Evolutionary conservation across 1,140 invertebrate genomes (phyloP), one percentile per base, ranked within the genome.

Genomic region (Hylaeus anthracinus): DNA sequence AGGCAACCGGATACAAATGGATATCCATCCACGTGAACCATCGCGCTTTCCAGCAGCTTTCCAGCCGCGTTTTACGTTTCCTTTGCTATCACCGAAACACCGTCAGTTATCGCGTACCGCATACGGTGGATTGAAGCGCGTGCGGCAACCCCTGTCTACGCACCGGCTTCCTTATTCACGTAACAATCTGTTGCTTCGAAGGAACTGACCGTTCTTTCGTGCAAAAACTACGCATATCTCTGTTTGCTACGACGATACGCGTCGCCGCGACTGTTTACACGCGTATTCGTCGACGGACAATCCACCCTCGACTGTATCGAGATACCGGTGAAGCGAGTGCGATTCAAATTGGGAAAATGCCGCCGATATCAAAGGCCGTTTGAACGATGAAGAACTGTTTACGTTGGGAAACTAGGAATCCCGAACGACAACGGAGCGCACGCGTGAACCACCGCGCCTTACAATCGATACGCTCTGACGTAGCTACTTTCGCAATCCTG

Each of bases 1-100:
- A 97, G 95, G 69, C 96, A 96, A 86, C 94, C 94, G 86, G 95
- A 93, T 70, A 72, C n/a, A 56, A 94, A 94, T 83, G 94, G 94
- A 87, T 94, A 92, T 85, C 93, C 94, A 88, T 94, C 93, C 86
- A 94, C 94, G 86, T 94, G 94, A 88, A 94, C 94, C 93, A 94
- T 93, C n/a, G 51, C 61, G 75, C 15, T 48, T 9, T 26, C 10
- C 26, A n/a, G 53, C 55, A 69, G 45, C 66, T 79, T 53, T 26
- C 26, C 26, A 26, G 58, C 69, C 43, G 66, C 51, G 15, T 71
- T 26, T 26, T 70, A 51, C 37, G 37, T 41, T 26, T 10, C 5
- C 41, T 12, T 61, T 65, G 65, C 45, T 15, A 10, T 72, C 70
- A 39, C 61, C 39, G 41, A 41, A 41, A 39, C 5, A 37, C 14